A percentile compares a stretch with the other conserved stretches of the same genome.
phyloP scores from a whole-genome alignment of 2,797 vertebrate species.

The Dendrocincla fuliginosa region DNA sequence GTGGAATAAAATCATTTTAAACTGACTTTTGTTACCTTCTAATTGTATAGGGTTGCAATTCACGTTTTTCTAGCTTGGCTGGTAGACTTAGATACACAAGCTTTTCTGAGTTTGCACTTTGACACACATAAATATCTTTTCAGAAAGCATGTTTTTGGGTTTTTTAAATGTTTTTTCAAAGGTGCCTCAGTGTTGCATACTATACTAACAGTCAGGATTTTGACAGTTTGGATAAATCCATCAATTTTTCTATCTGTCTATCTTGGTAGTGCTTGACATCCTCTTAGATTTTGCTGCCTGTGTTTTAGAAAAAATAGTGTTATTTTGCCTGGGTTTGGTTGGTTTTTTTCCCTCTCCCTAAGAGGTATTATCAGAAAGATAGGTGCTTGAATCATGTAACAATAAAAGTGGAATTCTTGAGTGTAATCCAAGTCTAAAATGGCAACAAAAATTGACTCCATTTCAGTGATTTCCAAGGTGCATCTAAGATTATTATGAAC shows the following conservation, averaged over 20 bases:
- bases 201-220: fast-evolving
- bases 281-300: background rate
- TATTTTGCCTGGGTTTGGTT: background rate
- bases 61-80: background rate
- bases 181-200: background rate
- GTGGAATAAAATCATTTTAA: background rate
- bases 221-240: background rate
- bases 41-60: background rate
- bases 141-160: fast-evolving
- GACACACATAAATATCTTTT: background rate
- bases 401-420: background rate
- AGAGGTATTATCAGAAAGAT: background rate
- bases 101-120: background rate
- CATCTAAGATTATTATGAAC: background rate
- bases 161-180: background rate
- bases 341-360: background rate
- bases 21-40: background rate
- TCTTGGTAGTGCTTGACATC: background rate
- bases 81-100: background rate
- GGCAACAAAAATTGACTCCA: background rate
- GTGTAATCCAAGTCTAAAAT: background rate
- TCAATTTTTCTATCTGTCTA: background rate
- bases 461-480: background rate
- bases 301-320: background rate
- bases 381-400: background rate